Conservation (phyloP, 2,797 vertebrate species). For the Parauchenoglanis ngamensis region DNA sequence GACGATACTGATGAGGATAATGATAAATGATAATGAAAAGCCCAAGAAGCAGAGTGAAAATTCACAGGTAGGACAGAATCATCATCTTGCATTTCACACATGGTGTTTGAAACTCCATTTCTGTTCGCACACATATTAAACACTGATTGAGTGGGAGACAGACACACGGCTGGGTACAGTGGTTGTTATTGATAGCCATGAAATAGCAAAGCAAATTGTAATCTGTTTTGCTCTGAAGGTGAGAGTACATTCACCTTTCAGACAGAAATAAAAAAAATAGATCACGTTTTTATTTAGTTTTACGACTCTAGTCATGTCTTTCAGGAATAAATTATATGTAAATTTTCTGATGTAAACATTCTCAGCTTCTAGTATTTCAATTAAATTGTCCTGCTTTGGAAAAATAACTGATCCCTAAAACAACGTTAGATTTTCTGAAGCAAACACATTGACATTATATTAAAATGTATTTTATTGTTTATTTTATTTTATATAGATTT, state of each 20-base stretch:
- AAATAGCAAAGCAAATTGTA: constrained; percentile 39
- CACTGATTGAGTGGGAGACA: constrained; percentile 4
- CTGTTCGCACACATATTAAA: constrained; percentile 29
- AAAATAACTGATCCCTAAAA: background rate
- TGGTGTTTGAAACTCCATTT: constrained; percentile 14
- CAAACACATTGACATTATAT: background rate
- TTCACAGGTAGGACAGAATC: constrained; percentile 19
- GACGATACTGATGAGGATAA: constrained; percentile 37
- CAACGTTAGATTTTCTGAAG: background rate
- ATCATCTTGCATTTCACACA: constrained; percentile 38
- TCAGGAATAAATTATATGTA: background rate
- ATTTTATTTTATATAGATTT: background rate
- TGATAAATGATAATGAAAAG: constrained; percentile 44
- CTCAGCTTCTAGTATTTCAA: too few relatives aligned
- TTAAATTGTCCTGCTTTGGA: background rate
- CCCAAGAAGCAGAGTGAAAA: constrained; percentile 7
- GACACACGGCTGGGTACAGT: constrained; percentile 14
- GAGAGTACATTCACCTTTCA: constrained; percentile 14
- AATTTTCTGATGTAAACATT: background rate
- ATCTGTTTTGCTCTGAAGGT: constrained; percentile 26
- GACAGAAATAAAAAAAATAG: background rate
- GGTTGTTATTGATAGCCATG: constrained; percentile 24
- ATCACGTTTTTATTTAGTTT: constrained; percentile 1
- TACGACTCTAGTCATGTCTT: background rate
- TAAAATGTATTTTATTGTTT: background rate